Evolutionary conservation across 2,888 invertebrate genomes (phyloP).

Genomic region (Dendrolimus pini): DNA sequence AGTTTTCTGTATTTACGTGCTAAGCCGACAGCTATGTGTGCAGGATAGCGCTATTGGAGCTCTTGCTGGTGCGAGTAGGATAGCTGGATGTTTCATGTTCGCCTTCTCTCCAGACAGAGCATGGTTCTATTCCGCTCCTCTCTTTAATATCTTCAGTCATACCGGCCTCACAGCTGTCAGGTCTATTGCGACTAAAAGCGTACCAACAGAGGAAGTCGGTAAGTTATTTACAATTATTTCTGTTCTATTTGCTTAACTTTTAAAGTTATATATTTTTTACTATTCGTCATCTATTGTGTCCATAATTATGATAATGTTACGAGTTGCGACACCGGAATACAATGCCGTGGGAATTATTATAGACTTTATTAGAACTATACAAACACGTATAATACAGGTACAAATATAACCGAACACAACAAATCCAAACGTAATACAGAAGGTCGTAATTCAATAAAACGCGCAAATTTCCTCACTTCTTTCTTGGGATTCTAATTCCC

Average conservation of each 20-base stretch:
- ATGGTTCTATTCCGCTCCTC: conserved; percentile 68
- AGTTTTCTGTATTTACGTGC: conserved; percentile 61
- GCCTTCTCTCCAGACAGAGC: conserved; percentile 61
- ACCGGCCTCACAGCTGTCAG: conserved; percentile 74
- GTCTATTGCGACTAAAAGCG: conserved; percentile 74
- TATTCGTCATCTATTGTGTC: no score
- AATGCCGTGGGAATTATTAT: no score
- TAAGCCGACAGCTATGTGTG: conserved; percentile 56
- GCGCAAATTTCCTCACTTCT: no score
- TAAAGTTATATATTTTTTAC: no score
- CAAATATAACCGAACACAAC: no score
- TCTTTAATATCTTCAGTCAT: conserved; percentile 72
- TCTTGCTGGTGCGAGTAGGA: conserved; percentile 70
- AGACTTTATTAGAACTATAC: no score
- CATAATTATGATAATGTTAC: no score
- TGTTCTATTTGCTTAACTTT: background rate
- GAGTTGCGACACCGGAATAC: no score
- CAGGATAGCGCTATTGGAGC: conserved; percentile 68
- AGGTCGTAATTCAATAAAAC: no score
- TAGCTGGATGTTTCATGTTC: conserved; percentile 68
- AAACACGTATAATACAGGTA: no score
- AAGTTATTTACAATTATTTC: conserved; percentile 15
- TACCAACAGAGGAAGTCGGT: conserved; percentile 75
- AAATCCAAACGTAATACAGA: no score
- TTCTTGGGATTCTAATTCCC: no score